A percentile compares a stretch with the other conserved stretches of the same genome.
Evolutionary conservation across 2,888 invertebrate species (phyloP).

Genomic region (Chalcosyrphus nemorum): DNA sequence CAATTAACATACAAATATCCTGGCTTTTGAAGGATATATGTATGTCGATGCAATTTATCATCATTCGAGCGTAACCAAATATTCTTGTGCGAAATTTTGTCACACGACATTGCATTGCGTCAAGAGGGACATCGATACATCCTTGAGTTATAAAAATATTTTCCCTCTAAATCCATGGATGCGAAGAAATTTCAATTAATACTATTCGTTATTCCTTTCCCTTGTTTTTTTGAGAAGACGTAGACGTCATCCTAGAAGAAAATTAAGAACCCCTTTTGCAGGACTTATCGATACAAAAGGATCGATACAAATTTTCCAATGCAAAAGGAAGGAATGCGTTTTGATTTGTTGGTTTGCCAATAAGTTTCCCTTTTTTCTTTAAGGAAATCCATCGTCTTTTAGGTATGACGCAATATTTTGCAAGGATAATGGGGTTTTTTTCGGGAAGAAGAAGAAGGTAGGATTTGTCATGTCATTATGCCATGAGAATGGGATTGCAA

Average conservation of each 20-base stretch:
- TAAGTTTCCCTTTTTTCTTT: conserved; percentile 32
- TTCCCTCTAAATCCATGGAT: neutral
- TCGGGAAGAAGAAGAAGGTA: neutral
- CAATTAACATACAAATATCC: conserved; percentile 65
- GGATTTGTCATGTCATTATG: conserved; percentile 72
- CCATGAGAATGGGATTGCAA: conserved; percentile 58
- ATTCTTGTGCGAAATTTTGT: conserved; percentile 64
- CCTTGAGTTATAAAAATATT: conserved; percentile 33
- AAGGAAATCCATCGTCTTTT: neutral
- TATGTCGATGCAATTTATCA: conserved; percentile 60
- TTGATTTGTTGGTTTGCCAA: conserved; percentile 69
- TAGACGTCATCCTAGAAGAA: neutral
- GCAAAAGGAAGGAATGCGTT: conserved; percentile 37
- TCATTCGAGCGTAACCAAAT: conserved; percentile 67
- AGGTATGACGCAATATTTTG: conserved; percentile 58
- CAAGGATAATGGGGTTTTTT: conserved; percentile 53
- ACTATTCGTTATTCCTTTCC: too few relatives aligned
- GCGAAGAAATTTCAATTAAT: neutral
- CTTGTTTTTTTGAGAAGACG: too few relatives aligned
- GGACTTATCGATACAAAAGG: conserved; percentile 45
- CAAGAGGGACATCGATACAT: conserved; percentile 66
- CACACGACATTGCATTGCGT: conserved; percentile 65
- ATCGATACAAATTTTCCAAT: conserved; percentile 62
- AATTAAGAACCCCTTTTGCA: neutral
- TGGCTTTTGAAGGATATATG: conserved; percentile 33